Evolutionary conservation across 2,888 invertebrate species (phyloP), one percentile per base, ranked within the genome.

Genomic region (Caenorhabditis imperialis): DNA sequence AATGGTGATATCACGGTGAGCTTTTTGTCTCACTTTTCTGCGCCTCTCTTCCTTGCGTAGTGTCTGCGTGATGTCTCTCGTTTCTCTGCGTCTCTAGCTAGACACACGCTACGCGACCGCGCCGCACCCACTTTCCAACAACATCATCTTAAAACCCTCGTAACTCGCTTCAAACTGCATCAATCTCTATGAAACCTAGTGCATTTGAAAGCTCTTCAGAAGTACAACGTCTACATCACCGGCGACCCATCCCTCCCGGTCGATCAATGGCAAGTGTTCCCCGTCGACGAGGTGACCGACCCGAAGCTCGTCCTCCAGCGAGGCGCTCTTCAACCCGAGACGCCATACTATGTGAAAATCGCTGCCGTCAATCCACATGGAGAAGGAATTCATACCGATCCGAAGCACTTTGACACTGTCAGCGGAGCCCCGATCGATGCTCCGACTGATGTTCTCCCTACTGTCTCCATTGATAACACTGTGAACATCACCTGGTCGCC

Each of bases 391-490:
- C 77, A 72, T 12, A 81, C 83, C 7, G 87, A 86, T 55, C 79
- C 84, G 3, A 78, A 67, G 4, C 74, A 73, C 6, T 87, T 87
- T 75, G 73, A 81, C 23, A 87, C 87, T 7, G 82, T 83, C 10
- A 84, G 82, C 45, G 87, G 87, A 25, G 87, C 87, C 10, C 87
- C 87, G 0, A 73, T 86, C 16, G 87, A 87, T 62, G 72, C 85
- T 5, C 87, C 87, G 12, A 77, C 73, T 7, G 85, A 88, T 38
- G 70, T 86, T 25, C 48, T 85, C 10, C 79, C 84, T 3, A 65
- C 67, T 20, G 83, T 87, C 22, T 75, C 81, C 0, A 81, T 79
- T 16, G 86, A 87, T 58, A 87, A 88, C 63, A 83, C 79, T 7
- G 80, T 87, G 35, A 83, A 82, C 22, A 54, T 86, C 12, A 80